Conservation (phyloP, 2,888 invertebrate genomes). For the Eupelmus urozonus region DNA sequence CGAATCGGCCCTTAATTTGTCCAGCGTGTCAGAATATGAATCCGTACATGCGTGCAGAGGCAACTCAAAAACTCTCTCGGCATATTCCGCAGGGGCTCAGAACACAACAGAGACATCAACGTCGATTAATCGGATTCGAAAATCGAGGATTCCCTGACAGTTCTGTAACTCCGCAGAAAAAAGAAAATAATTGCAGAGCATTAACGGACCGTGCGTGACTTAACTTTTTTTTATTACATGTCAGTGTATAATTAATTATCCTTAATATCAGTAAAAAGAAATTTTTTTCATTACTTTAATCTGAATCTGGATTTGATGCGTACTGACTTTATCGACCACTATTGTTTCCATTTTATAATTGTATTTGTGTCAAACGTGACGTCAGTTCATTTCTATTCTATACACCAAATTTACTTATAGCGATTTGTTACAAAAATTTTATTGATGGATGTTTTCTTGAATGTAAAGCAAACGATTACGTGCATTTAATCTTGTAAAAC, state of each 20-base stretch:
- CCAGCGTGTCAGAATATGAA: constrained; percentile 18
- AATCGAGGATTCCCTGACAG: constrained; percentile 20
- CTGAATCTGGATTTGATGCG: too few relatives aligned
- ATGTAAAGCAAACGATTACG: constrained; percentile 12
- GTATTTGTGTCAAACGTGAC: neutral
- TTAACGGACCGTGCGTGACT: neutral
- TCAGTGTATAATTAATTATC: neutral
- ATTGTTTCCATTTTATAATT: neutral
- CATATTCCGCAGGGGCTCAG: constrained; percentile 23
- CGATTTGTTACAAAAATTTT: neutral
- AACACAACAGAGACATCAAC: constrained; percentile 24
- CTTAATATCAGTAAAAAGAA: neutral
- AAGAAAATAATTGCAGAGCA: constrained; percentile 14
- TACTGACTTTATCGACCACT: too few relatives aligned
- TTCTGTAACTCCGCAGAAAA: constrained; percentile 22
- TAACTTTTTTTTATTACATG: neutral
- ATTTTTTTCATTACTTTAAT: too few relatives aligned
- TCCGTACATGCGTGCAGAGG: constrained; percentile 14
- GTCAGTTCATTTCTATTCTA: neutral
- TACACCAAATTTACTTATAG: too few relatives aligned
- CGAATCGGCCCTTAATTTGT: constrained; percentile 28
- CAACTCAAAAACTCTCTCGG: constrained; percentile 32
- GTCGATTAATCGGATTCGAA: constrained; percentile 37
- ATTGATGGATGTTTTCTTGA: neutral
- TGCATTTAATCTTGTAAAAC: constrained; percentile 34